These are phyloP conservation scores for Crioceris asparagi DNA, from an alignment of 2,888 invertebrate species.

Conservation along the genomic window DNA sequence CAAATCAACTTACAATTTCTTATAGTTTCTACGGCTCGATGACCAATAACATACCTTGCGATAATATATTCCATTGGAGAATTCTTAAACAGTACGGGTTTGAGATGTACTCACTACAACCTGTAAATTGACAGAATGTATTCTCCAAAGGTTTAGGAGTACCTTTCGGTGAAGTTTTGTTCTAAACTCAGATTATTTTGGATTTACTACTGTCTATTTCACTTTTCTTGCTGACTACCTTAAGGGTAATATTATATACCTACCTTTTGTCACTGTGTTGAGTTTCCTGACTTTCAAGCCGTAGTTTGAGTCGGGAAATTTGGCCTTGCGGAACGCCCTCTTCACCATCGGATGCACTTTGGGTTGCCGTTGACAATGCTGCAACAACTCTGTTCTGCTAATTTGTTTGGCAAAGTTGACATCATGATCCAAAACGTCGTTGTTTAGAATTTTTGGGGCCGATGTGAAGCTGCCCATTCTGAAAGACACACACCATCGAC, in stretches of 20 bases:
- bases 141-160: too few relatives aligned
- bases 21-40: too few relatives aligned
- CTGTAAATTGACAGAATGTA: too few relatives aligned
- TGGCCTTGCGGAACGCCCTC: slow-evolving; percentile 26
- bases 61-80: slow-evolving; percentile 61
- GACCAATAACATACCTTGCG: too few relatives aligned
- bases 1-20: too few relatives aligned
- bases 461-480: slow-evolving; percentile 68
- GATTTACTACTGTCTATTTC: too few relatives aligned
- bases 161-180: too few relatives aligned
- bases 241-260: too few relatives aligned
- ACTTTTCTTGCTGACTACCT: too few relatives aligned
- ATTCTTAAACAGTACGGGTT: slow-evolving; percentile 44
- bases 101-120: slow-evolving; percentile 40
- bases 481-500: too few relatives aligned
- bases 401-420: slow-evolving; percentile 40
- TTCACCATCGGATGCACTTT: slow-evolving; percentile 38
- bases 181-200: slow-evolving; percentile 20
- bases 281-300: slow-evolving; percentile 36
- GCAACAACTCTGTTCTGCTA: slow-evolving; percentile 42
- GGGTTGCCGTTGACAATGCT: slow-evolving; percentile 44
- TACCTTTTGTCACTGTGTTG: slow-evolving; percentile 41
- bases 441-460: slow-evolving; percentile 52
- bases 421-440: slow-evolving; percentile 50
- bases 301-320: slow-evolving; percentile 19